Evolutionary conservation across 2,888 invertebrate species (phyloP).

Genomic region (Synanthedon formicaeformis): DNA sequence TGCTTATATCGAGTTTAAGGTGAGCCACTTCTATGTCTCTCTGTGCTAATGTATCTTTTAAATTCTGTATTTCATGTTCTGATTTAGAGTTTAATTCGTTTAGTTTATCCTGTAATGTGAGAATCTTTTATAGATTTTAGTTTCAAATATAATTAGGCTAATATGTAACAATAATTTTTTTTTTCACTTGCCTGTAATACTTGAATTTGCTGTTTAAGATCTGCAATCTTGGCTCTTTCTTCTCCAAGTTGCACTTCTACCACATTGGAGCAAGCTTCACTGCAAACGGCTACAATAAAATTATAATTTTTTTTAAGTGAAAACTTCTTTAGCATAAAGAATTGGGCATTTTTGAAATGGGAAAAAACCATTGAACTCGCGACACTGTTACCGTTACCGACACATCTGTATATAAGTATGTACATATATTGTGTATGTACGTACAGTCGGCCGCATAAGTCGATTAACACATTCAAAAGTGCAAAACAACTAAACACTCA

Average conservation of each 20-base stretch:
- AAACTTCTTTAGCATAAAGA: too few relatives aligned
- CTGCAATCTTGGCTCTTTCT: constrained; percentile 46
- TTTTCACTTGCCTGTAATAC: constrained; percentile 33
- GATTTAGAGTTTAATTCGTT: constrained; percentile 24
- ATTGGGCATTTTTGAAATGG: too few relatives aligned
- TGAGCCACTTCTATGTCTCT: constrained; percentile 34
- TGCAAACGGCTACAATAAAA: constrained; percentile 39
- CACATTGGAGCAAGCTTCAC: constrained; percentile 54
- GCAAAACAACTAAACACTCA: too few relatives aligned
- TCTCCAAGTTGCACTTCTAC: constrained; percentile 57
- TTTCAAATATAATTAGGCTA: too few relatives aligned
- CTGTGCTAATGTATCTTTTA: constrained; percentile 27
- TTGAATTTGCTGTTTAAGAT: constrained; percentile 43
- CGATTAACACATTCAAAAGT: too few relatives aligned
- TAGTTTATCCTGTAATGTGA: constrained; percentile 12
- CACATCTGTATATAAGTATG: too few relatives aligned
- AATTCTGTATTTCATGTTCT: constrained; percentile 26
- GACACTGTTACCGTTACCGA: too few relatives aligned
- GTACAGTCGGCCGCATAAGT: too few relatives aligned
- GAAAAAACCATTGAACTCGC: too few relatives aligned
- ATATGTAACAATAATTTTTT: too few relatives aligned
- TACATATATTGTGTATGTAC: too few relatives aligned
- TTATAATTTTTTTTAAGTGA: too few relatives aligned
- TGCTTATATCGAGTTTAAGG: background rate
- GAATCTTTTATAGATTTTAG: background rate